Conservation (phyloP, 2,888 invertebrate genomes). For the Aromia moschata region DNA sequence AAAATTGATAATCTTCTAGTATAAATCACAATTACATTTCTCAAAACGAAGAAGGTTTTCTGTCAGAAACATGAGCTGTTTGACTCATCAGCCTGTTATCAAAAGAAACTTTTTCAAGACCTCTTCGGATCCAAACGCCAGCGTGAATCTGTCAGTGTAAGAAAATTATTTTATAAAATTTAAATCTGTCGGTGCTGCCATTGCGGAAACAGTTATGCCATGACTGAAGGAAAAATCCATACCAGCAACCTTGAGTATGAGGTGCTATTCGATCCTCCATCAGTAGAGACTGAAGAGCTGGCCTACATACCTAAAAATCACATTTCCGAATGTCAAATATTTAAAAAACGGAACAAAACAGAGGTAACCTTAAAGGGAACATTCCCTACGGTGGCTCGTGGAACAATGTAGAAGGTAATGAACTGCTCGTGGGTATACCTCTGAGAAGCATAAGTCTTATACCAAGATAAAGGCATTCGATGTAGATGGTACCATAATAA, state of each 20-base stretch:
- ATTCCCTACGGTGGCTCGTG: conserved; percentile 61
- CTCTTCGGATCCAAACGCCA: no score
- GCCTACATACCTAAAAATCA: conserved; percentile 50
- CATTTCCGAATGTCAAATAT: conserved; percentile 30
- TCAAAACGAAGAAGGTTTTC: no score
- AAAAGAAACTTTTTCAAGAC: no score
- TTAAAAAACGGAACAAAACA: conserved; percentile 46
- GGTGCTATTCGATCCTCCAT: conserved; percentile 72
- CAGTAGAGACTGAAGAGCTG: conserved; percentile 48
- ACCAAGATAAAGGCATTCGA: conserved; percentile 88
- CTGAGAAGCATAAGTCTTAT: conserved; percentile 67
- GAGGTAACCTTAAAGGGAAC: conserved; percentile 23
- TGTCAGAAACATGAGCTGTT: no score
- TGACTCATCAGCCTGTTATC: no score
- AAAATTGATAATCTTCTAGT: no score
- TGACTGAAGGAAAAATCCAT: conserved; percentile 69
- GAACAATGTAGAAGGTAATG: conserved; percentile 73
- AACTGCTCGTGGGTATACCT: conserved; percentile 74
- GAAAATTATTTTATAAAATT: no score
- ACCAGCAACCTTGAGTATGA: conserved; percentile 71
- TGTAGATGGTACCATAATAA: conserved; percentile 93
- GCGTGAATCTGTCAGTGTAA: no score
- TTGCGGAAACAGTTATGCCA: conserved; percentile 79
- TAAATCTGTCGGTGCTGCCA: no score
- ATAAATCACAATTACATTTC: no score